A percentile compares a stretch with the other conserved stretches of the same genome.
Conservation (phyloP, 2,113 vertebrate species). For the Cyanoramphus novaezelandiae region DNA sequence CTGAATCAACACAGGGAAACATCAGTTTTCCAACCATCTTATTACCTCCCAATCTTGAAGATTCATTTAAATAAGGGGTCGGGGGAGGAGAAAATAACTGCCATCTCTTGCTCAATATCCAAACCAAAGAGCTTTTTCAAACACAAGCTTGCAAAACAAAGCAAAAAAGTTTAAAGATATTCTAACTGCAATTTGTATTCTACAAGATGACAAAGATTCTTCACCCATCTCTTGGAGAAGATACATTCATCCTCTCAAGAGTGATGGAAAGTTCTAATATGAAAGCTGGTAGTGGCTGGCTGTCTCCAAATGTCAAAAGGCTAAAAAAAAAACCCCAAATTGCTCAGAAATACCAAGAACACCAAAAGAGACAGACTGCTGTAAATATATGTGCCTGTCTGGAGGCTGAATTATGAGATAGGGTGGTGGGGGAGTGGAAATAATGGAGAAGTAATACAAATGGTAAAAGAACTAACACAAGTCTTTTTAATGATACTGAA, state of each 20-base stretch:
- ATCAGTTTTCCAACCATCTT: background rate
- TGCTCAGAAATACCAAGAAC: background rate
- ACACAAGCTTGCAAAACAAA: background rate
- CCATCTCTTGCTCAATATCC: background rate
- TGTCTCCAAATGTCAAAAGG: background rate
- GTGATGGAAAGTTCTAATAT: background rate
- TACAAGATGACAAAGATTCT: background rate
- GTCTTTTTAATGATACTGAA: background rate
- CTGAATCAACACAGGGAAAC: background rate
- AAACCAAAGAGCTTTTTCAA: background rate
- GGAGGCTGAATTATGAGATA: background rate
- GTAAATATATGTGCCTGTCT: background rate
- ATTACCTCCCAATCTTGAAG: background rate
- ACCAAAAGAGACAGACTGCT: background rate
- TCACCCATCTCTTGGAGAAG: background rate
- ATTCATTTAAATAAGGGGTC: background rate
- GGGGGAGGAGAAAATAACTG: fast-evolving
- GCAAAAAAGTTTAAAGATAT: background rate
- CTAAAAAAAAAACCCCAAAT: background rate
- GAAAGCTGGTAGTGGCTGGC: background rate
- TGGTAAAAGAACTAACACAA: background rate
- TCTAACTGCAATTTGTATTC: background rate
- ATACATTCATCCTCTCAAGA: background rate
- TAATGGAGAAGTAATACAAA: background rate
- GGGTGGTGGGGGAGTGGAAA: background rate